A percentile compares a stretch with the other conserved stretches of the same genome.
These are phyloP conservation scores for Dipus sagitta DNA, from an alignment of 2,797 vertebrate genomes.

Conservation along the genomic window DNA sequence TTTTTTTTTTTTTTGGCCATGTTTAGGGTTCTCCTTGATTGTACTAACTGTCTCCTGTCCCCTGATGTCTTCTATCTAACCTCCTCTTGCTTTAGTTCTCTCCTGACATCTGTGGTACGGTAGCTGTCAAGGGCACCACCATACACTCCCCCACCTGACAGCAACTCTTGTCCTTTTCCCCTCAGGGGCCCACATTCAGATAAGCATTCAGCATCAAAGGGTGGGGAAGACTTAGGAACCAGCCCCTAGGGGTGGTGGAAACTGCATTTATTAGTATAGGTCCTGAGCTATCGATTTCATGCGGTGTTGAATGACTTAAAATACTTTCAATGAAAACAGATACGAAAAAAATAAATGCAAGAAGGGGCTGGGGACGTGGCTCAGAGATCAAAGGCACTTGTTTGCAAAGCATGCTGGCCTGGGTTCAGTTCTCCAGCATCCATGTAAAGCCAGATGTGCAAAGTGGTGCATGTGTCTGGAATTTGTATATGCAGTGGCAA, in stretches of 20 bases:
- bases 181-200: background rate
- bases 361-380: no score
- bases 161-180: background rate
- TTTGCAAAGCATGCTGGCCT: no score
- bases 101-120: background rate
- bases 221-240: background rate
- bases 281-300: background rate
- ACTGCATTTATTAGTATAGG: background rate
- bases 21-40: background rate
- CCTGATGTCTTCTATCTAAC: background rate
- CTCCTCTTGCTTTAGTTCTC: background rate
- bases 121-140: background rate
- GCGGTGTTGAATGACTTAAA: background rate
- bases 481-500: no score
- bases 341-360: no score
- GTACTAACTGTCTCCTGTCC: background rate
- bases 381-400: no score
- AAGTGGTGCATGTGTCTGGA: no score
- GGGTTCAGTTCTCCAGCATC: no score
- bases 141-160: background rate
- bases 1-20: background rate
- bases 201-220: background rate
- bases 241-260: background rate
- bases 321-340: constrained; percentile 41
- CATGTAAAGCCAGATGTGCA: no score